A percentile compares a stretch with the other conserved stretches of the same genome.
Conservation (phyloP, 2,888 invertebrate genomes). For the Lasioglossum lativentre region DNA sequence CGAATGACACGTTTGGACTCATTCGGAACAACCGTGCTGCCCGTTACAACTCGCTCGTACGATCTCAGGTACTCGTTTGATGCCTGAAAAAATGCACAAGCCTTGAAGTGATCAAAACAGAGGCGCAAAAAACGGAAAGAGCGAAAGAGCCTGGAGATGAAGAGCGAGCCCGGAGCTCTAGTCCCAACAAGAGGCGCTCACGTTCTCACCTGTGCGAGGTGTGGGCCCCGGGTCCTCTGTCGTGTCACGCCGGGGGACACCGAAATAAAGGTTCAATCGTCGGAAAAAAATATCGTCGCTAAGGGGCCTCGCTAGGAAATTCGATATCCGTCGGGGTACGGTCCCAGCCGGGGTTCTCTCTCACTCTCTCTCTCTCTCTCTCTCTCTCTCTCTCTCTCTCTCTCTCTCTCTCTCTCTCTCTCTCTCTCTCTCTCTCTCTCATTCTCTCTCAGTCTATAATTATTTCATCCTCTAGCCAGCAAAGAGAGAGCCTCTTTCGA, state of each 20-base stretch:
- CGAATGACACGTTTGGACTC: background rate
- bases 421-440: no score
- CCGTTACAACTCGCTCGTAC: background rate
- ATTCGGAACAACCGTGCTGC: background rate
- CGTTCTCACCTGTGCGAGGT: conserved; percentile 65
- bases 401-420: background rate
- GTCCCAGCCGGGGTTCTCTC: background rate
- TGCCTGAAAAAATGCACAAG: background rate
- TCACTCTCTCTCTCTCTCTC: background rate
- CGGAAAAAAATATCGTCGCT: conserved; percentile 60
- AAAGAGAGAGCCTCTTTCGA: conserved; percentile 13
- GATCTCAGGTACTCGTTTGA: background rate
- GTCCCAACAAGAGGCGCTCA: conserved; percentile 57
- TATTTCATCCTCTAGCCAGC: conserved; percentile 57
- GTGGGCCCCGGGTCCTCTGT: conserved; percentile 10
- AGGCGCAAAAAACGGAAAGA: background rate
- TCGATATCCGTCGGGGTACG: conserved; percentile 55
- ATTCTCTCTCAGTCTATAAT: conserved; percentile 58
- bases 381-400: background rate
- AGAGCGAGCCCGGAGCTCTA: background rate
- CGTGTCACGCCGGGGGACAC: conserved; percentile 29
- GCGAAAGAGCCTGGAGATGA: background rate
- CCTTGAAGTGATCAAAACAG: background rate
- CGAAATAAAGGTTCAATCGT: conserved; percentile 59
- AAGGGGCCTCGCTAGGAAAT: conserved; percentile 57